Base-by-base conservation (phyloP, 2,113 vertebrate species). In the Pampusana beccarii region DNA sequence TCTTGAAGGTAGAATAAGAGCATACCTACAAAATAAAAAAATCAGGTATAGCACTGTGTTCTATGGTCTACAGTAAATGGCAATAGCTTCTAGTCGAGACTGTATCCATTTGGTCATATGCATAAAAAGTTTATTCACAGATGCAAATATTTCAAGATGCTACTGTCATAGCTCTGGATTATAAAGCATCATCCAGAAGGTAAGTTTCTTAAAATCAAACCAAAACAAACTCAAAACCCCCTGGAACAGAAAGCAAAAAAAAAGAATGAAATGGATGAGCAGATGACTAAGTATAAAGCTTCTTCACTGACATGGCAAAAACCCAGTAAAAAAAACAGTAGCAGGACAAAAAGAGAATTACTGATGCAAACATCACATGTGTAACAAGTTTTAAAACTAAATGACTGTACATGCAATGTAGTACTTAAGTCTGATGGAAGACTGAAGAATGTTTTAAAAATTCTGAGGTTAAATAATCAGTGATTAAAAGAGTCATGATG, bases 171-270 rank as follows among this genome's bases (percentile, higher is more conserved):
- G 24, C 21, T 64, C 50, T 53, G 34, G 17, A 56, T 69, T 71
- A 65, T 15, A 88, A 65, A 67, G 74, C 48, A 88, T 8, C 28
- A 72, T 18, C 19, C 9, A 69, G 58, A 67, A 82, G 20, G 6
- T 62, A 58, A 14, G 5, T 56, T 62, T 40, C 20, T 50, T 42
- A 66, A 51, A 36, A n/a, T 6, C 5, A 20, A 17, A 26, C 13
- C 50, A 24, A 28, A 53, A 26, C 51, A 15, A 36, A 7, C 8
- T 12, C 24, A 36, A 61, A 33, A 4, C 0, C 3, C 11, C 20
- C 33, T 36, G 4, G 0, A 79, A 88, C 16, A 77, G 42, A 77
- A 80, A 71, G 19, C 25, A 72, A 67, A 17, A 72, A 67, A 17
- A 3, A 58, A 69, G 36, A 93, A 73, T 38, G 8, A 90, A 83